phyloP scores from a whole-genome alignment of 2,113 vertebrate species.

The cattle (Bos taurus) region DNA sequence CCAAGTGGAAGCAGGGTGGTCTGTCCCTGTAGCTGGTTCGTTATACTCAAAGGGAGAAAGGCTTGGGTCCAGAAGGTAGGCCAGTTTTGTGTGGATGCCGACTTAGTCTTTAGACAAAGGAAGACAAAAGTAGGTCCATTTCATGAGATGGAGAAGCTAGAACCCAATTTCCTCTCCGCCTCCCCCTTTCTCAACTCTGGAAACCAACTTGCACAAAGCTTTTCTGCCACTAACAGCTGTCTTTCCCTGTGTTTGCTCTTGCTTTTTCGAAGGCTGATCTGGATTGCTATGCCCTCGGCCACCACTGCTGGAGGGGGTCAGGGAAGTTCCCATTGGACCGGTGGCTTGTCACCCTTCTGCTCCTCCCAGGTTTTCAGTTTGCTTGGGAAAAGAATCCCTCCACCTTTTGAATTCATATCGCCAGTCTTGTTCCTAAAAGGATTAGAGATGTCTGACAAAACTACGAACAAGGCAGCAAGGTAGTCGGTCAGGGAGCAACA shows the following conservation, averaged over 20 bases:
- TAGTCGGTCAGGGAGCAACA: background rate
- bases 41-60: background rate
- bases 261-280: background rate
- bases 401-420: background rate
- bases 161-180: background rate
- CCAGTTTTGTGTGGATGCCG: background rate
- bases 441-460: background rate
- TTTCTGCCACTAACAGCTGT: background rate
- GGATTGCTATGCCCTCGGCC: rapidly evolving
- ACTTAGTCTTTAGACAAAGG: background rate
- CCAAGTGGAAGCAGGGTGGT: background rate
- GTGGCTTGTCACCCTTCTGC: background rate
- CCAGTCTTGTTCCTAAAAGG: background rate
- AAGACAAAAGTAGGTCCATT: background rate
- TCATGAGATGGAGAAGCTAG: background rate
- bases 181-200: background rate
- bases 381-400: background rate
- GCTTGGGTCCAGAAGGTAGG: background rate
- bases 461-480: background rate
- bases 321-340: rapidly evolving
- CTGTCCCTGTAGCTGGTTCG: background rate
- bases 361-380: background rate
- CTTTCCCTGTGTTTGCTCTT: background rate
- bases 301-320: background rate
- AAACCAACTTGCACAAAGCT: background rate